phyloP scores from a whole-genome alignment of 2,113 vertebrate genomes.

The Platycercus adscitus region DNA sequence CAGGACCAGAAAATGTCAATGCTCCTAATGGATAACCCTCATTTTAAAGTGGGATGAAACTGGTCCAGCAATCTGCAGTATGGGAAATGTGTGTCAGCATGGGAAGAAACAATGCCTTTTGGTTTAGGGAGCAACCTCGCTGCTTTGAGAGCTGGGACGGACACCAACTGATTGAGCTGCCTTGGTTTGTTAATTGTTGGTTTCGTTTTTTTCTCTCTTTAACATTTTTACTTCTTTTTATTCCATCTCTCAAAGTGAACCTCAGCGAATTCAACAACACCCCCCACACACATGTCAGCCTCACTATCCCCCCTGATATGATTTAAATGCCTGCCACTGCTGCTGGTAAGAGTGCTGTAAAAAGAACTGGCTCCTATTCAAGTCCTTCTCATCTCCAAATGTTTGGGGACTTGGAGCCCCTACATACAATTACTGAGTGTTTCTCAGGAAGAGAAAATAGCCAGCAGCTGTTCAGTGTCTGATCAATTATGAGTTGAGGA shows the following conservation, averaged over 20 bases:
- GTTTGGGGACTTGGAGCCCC: constrained; percentile 65
- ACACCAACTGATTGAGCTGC: not conserved
- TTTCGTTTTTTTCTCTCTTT: not conserved
- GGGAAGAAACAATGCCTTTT: not conserved
- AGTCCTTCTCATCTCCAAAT: constrained; percentile 56
- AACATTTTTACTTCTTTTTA: not conserved
- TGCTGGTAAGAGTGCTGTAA: constrained; percentile 49
- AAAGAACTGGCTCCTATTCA: constrained; percentile 65
- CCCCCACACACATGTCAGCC: not conserved
- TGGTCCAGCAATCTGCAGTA: not conserved
- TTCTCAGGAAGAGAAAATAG: constrained; percentile 65
- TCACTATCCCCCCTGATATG: not conserved
- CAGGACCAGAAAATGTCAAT: not conserved
- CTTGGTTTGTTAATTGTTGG: not conserved
- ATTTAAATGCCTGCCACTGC: constrained; percentile 30
- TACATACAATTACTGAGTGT: constrained; percentile 54
- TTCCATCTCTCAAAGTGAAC: not conserved
- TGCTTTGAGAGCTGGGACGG: not conserved
- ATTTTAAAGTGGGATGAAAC: not conserved
- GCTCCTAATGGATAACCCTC: not conserved
- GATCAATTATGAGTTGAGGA: constrained; percentile 60
- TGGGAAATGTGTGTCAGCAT: not conserved
- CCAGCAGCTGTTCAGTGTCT: constrained; percentile 64
- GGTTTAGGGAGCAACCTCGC: not conserved
- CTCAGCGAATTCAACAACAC: not conserved